phyloP scores from a whole-genome alignment of 2,888 invertebrate genomes.

The Agonopterix arenella region DNA sequence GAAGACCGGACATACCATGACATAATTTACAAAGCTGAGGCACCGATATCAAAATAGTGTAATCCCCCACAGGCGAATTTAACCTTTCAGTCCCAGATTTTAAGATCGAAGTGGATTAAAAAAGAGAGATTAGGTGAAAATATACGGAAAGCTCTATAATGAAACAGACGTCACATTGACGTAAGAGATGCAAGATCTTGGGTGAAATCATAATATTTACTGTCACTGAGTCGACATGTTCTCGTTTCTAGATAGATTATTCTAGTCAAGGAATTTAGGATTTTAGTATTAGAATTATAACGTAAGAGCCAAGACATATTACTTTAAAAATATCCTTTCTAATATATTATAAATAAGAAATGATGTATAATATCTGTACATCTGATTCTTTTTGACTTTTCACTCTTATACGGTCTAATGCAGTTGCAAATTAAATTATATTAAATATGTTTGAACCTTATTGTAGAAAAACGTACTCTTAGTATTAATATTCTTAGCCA shows the following conservation, averaged over 20 bases:
- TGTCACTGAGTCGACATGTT: conserved; percentile 52
- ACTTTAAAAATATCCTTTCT: too few relatives aligned
- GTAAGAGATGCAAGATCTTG: conserved; percentile 67
- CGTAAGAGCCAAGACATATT: conserved; percentile 3
- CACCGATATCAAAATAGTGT: conserved; percentile 63
- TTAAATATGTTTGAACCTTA: too few relatives aligned
- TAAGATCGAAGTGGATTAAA: conserved; percentile 38
- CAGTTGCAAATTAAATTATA: too few relatives aligned
- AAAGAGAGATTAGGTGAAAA: conserved; percentile 37
- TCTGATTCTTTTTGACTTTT: too few relatives aligned
- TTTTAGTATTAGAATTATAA: conserved; percentile 4
- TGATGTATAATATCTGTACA: too few relatives aligned
- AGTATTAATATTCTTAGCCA: too few relatives aligned
- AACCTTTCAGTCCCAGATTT: conserved; percentile 29
- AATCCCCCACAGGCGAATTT: conserved; percentile 40
- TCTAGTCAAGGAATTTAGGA: conserved; percentile 23
- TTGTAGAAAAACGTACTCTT: too few relatives aligned
- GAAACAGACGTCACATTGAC: conserved; percentile 74
- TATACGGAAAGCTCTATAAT: conserved; percentile 49
- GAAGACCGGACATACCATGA: conserved; percentile 66
- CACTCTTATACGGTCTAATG: too few relatives aligned
- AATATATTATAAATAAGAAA: too few relatives aligned
- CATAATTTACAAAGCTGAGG: conserved; percentile 60
- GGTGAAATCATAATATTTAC: conserved; percentile 69
- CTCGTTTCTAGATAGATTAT: conserved; percentile 60